These are phyloP conservation scores for Eremobia ochroleuca DNA, from an alignment of 2,888 invertebrate genomes.

Conservation along the genomic window DNA sequence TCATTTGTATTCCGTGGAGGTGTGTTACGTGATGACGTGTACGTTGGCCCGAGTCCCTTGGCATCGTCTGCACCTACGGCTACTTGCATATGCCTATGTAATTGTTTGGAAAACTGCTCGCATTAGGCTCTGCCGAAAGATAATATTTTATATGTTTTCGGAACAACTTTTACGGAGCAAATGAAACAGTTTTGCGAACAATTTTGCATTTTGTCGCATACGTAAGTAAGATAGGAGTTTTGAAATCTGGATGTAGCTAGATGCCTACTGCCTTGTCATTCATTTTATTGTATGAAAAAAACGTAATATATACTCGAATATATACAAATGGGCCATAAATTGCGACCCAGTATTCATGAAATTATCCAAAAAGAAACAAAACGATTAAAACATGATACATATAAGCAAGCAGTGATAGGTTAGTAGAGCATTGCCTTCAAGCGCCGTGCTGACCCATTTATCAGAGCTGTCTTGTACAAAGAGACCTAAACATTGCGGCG, in stretches of 20 bases:
- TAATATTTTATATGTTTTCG: slow-evolving; percentile 35
- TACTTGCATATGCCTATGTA: slow-evolving; percentile 61
- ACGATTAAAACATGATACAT: slow-evolving; percentile 15
- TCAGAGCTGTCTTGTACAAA: slow-evolving; percentile 55
- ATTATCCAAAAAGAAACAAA: slow-evolving; percentile 6
- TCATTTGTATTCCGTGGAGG: slow-evolving; percentile 64
- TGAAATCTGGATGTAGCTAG: slow-evolving; percentile 1
- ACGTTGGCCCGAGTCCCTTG: slow-evolving; percentile 60
- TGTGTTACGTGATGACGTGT: slow-evolving; percentile 63
- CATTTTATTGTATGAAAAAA: neutral
- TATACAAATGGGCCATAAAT: neutral
- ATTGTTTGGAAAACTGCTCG: slow-evolving; percentile 65
- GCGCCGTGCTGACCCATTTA: slow-evolving; percentile 54
- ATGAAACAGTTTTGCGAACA: slow-evolving; percentile 41
- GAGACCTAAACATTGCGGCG: slow-evolving; percentile 45
- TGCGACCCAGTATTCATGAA: neutral
- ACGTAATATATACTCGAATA: neutral
- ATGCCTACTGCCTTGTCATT: neutral
- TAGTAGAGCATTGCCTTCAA: slow-evolving; percentile 44
- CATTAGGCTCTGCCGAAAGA: slow-evolving; percentile 43
- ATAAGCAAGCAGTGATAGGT: slow-evolving; percentile 26
- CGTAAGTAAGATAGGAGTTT: slow-evolving; percentile 15
- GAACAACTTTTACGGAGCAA: slow-evolving; percentile 31
- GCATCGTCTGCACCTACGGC: slow-evolving; percentile 53
- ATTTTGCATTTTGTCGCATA: slow-evolving; percentile 27